These are phyloP conservation scores for Hyperopisus bebe DNA, from an alignment of 2,113 vertebrate species.

Conservation along the genomic window DNA sequence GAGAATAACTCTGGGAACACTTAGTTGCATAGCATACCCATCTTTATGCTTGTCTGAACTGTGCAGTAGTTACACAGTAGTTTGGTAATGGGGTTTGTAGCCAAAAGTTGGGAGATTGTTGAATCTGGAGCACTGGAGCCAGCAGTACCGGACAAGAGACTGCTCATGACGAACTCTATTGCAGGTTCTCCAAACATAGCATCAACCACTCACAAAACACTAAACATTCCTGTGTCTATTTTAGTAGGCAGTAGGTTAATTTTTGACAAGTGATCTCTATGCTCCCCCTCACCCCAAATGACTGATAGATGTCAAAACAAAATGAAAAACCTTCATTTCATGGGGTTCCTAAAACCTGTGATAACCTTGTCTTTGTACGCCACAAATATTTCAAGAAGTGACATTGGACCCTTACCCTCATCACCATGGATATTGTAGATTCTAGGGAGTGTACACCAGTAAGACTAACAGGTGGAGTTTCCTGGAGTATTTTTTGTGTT, in stretches of 20 bases:
- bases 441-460: not conserved
- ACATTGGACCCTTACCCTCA: not conserved
- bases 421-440: not conserved
- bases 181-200: not conserved
- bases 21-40: not conserved
- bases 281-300: not conserved
- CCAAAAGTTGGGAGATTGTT: not conserved
- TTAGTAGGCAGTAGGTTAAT: not conserved
- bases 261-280: not conserved
- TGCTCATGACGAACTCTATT: not conserved
- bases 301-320: not conserved
- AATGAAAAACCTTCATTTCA: not conserved
- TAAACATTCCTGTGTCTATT: not conserved
- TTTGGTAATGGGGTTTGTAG: not conserved
- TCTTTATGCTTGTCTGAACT: not conserved
- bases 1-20: not conserved
- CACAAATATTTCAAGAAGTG: not conserved
- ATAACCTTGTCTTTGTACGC: not conserved
- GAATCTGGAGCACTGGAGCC: not conserved
- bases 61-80: not conserved
- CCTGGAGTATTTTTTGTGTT: not conserved
- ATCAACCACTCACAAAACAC: not conserved
- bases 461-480: not conserved
- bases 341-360: not conserved
- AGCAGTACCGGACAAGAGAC: not conserved